Conservation (phyloP, 2,888 invertebrate species). For the Coleophora deauratella region DNA sequence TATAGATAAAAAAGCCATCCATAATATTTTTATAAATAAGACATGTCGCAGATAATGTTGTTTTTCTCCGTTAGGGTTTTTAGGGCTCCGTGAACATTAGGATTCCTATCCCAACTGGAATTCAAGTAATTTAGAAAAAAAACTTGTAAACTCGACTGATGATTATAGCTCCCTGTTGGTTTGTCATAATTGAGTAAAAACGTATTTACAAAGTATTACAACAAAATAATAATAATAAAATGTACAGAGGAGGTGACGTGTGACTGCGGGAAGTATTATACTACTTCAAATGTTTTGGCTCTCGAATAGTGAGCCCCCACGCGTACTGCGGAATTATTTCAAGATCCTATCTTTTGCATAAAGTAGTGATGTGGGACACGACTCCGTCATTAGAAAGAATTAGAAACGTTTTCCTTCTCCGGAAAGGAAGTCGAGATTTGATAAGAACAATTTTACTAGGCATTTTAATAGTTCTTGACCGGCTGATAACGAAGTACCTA, state of each 20-base stretch:
- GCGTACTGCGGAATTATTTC: constrained; percentile 58
- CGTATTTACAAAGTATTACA: too few relatives aligned
- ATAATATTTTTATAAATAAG: too few relatives aligned
- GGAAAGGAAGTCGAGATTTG: constrained; percentile 47
- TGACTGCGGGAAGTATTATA: constrained; percentile 52
- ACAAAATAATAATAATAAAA: too few relatives aligned
- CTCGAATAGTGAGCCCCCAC: constrained; percentile 48
- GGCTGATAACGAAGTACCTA: background rate
- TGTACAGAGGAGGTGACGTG: constrained; percentile 24
- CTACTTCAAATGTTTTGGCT: constrained; percentile 32
- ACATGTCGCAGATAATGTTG: too few relatives aligned
- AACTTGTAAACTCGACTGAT: too few relatives aligned
- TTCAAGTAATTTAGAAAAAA: too few relatives aligned
- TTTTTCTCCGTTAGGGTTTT: too few relatives aligned
- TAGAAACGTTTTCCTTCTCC: constrained; percentile 47
- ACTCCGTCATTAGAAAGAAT: constrained; percentile 62
- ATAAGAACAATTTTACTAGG: constrained; percentile 36
- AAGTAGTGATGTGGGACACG: constrained; percentile 53
- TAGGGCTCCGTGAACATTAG: too few relatives aligned
- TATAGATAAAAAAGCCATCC: too few relatives aligned
- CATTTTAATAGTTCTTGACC: constrained; percentile 27
- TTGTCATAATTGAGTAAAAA: too few relatives aligned
- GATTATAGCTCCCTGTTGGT: too few relatives aligned
- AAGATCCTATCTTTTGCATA: constrained; percentile 50
- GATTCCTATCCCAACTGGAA: too few relatives aligned